Conservation (phyloP, 2,113 vertebrate species). For the Pluvialis apricaria region DNA sequence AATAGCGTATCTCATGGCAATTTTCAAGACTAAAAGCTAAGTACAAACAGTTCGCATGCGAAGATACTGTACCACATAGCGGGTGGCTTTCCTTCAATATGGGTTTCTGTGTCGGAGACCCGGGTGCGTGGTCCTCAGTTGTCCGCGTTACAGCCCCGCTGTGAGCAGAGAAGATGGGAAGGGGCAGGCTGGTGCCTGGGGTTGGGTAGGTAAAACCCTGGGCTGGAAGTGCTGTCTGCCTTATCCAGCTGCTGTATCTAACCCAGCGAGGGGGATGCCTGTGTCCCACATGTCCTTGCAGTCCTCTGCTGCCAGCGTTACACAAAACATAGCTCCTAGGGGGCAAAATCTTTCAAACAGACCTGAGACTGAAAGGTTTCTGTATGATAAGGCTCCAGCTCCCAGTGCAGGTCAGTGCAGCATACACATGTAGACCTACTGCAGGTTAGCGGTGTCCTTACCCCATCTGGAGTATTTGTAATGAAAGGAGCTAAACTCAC, state of each 20-base stretch:
- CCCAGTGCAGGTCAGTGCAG: neutral
- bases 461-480: neutral
- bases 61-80: neutral
- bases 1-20: constrained; percentile 35
- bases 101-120: neutral
- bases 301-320: neutral
- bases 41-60: neutral
- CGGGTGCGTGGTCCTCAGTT: accelerated
- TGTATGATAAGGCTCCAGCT: neutral
- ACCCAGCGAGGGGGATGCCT: accelerated
- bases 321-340: accelerated
- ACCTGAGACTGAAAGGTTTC: neutral
- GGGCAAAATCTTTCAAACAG: neutral
- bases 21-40: constrained; percentile 56
- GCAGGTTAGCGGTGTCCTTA: neutral
- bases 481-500: neutral
- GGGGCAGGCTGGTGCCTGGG: neutral
- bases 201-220: neutral
- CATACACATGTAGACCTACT: accelerated
- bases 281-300: accelerated
- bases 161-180: neutral
- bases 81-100: neutral
- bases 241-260: neutral
- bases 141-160: accelerated
- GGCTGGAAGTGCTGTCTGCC: neutral